phyloP scores from a whole-genome alignment of 2,113 vertebrate genomes.

The Alexandromys fortis region DNA sequence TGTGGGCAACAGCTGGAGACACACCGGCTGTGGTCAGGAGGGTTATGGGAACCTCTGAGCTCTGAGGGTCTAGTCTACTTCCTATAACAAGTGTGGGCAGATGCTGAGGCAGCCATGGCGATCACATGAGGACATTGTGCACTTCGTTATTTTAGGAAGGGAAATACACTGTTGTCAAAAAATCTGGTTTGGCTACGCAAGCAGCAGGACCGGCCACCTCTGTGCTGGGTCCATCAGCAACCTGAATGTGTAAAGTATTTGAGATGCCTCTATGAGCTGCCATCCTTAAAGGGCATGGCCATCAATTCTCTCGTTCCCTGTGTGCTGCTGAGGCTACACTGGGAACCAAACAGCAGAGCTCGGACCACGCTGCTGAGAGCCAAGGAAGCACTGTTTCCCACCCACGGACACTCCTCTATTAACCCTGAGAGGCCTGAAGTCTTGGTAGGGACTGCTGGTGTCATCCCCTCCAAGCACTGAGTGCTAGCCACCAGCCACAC shows the following conservation, averaged over 20 bases:
- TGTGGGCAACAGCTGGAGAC: background rate
- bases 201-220: background rate
- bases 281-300: background rate
- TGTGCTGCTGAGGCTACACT: background rate
- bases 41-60: background rate
- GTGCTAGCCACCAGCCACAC: background rate
- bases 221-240: background rate
- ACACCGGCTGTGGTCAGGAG: too few relatives aligned
- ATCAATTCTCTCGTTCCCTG: background rate
- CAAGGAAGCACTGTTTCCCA: too few relatives aligned
- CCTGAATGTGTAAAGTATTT: slow-evolving; percentile 18
- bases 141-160: background rate
- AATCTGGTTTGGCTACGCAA: background rate
- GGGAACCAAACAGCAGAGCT: background rate
- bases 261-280: slow-evolving; percentile 9
- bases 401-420: background rate
- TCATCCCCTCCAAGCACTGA: background rate
- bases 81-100: background rate
- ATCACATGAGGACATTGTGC: background rate
- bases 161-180: background rate
- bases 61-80: too few relatives aligned
- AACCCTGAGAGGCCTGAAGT: background rate
- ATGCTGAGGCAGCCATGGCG: background rate
- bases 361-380: background rate
- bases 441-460: background rate